Percentiles rank a stretch among this genome's conserved stretches.
phyloP scores from a whole-genome alignment of 1,140 invertebrate species.

The Microplitis demolitor region DNA sequence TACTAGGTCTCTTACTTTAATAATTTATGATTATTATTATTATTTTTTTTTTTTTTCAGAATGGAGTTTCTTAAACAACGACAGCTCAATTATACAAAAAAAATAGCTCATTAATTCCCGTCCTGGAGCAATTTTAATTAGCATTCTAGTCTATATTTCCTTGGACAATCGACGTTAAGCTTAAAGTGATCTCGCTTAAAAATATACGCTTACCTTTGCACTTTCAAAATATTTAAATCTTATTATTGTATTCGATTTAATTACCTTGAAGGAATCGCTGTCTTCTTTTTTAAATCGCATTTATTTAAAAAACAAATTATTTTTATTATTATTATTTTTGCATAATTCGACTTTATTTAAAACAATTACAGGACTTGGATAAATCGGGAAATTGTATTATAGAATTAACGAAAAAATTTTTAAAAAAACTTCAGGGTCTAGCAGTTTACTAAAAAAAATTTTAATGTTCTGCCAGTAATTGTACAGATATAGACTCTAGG shows the following conservation, averaged over 20 bases:
- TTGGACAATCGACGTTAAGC: not conserved
- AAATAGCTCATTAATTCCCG: not conserved
- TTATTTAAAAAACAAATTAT: too few relatives aligned
- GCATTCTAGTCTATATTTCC: not conserved
- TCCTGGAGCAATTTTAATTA: not conserved
- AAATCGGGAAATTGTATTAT: not conserved
- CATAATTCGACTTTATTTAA: not conserved
- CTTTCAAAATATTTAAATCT: not conserved
- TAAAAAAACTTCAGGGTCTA: not conserved
- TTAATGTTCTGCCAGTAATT: slow-evolving; percentile 6
- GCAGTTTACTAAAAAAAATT: not conserved
- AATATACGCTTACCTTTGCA: not conserved
- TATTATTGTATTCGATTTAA: not conserved
- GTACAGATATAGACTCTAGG: slow-evolving; percentile 2
- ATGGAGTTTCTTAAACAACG: not conserved
- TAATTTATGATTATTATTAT: too few relatives aligned
- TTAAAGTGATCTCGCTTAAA: not conserved
- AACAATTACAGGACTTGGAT: not conserved
- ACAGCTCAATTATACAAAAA: not conserved
- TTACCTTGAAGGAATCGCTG: not conserved
- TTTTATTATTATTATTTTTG: not conserved
- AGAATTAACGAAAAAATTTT: not conserved
- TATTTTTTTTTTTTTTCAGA: not conserved
- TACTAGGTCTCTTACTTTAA: too few relatives aligned
- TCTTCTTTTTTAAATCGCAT: too few relatives aligned